These are phyloP conservation scores for Zygaena filipendulae DNA, from an alignment of 2,888 invertebrate species.

Conservation along the genomic window DNA sequence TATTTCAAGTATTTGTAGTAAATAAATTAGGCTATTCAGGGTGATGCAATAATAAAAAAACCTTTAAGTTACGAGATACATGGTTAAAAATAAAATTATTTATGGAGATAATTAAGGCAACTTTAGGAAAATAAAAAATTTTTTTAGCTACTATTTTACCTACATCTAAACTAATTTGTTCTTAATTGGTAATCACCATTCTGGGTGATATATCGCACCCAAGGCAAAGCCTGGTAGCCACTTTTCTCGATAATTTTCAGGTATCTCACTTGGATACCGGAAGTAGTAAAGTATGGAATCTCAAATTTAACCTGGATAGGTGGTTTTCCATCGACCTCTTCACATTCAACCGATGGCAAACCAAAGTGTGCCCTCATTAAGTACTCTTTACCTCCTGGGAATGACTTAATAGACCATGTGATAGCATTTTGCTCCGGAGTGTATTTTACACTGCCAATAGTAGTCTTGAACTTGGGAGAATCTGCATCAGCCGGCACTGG, in stretches of 20 bases:
- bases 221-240: constrained; percentile 97
- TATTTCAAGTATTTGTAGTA: no score
- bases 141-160: no score
- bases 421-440: constrained; percentile 97
- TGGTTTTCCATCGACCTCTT: constrained; percentile 95
- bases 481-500: constrained; percentile 97
- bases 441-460: constrained; percentile 96
- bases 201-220: constrained; percentile 99
- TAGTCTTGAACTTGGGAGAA: constrained; percentile 98
- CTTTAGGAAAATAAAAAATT: no score
- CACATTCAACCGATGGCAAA: constrained; percentile 93
- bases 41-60: no score
- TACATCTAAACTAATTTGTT: constrained; percentile 75
- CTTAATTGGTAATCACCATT: constrained; percentile 98
- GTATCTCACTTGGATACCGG: constrained; percentile 97
- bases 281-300: constrained; percentile 98
- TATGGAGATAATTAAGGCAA: no score
- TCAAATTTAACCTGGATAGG: constrained; percentile 99
- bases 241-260: constrained; percentile 99
- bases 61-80: no score
- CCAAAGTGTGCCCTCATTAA: constrained; percentile 98
- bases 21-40: no score
- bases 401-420: constrained; percentile 97
- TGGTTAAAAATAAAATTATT: no score
- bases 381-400: constrained; percentile 98